Conservation (phyloP, 2,113 vertebrate species). For the Gallinago paraguaiae region DNA sequence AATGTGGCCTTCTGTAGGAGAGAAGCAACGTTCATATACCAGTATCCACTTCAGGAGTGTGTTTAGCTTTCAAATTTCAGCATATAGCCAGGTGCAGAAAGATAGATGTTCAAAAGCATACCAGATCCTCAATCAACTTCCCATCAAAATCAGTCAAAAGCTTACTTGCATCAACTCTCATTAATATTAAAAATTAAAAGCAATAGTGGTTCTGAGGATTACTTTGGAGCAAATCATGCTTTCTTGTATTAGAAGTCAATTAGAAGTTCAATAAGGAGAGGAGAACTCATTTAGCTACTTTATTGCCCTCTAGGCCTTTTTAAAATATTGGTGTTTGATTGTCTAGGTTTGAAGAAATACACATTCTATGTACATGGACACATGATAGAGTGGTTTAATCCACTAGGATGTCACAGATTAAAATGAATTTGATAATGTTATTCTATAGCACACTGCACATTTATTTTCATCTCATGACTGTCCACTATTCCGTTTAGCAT, state of each 20-base stretch:
- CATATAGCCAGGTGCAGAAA: not conserved
- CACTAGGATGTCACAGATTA: not conserved
- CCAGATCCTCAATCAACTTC: not conserved
- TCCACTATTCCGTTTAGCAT: not conserved
- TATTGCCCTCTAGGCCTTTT: not conserved
- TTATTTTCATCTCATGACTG: not conserved
- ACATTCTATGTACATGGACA: not conserved
- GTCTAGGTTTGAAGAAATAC: not conserved
- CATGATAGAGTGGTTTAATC: not conserved
- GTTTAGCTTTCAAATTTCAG: not conserved
- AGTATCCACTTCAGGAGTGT: not conserved
- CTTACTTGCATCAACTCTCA: fast-evolving
- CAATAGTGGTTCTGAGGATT: not conserved
- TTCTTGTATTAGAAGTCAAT: not conserved
- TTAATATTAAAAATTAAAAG: not conserved
- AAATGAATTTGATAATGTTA: not conserved
- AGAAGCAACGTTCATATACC: not conserved
- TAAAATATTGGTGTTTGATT: not conserved
- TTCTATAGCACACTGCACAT: not conserved
- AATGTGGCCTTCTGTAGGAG: not conserved
- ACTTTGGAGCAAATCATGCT: not conserved
- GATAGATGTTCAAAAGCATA: not conserved
- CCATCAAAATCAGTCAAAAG: not conserved
- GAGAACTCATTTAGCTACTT: not conserved
- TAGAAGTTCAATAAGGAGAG: not conserved